phyloP scores from a whole-genome alignment of 2,888 invertebrate genomes.

The Nemoura dubitans region DNA sequence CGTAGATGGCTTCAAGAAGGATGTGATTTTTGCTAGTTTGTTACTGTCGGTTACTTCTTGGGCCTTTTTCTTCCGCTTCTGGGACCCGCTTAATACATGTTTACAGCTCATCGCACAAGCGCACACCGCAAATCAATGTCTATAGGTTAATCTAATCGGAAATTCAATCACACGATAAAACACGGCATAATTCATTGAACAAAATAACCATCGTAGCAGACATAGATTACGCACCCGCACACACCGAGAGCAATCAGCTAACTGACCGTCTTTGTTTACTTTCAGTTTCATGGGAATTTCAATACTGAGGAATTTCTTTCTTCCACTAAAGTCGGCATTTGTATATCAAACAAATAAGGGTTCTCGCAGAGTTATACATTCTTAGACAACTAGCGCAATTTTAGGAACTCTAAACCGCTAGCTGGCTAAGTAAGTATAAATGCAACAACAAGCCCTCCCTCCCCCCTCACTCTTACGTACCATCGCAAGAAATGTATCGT shows the following conservation, averaged over 20 bases:
- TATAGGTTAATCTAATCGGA: neutral
- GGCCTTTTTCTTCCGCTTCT: constrained; percentile 26
- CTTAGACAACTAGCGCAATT: no score
- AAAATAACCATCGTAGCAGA: neutral
- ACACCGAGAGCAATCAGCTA: neutral
- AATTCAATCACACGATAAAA: no score
- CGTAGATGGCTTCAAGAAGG: neutral
- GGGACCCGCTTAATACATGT: constrained; percentile 19
- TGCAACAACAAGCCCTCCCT: no score
- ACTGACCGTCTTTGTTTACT: constrained; percentile 17
- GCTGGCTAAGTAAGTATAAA: no score
- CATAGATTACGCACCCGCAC: constrained; percentile 29
- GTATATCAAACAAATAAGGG: no score
- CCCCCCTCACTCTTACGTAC: no score
- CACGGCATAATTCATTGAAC: neutral
- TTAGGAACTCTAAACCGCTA: no score
- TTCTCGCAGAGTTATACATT: no score
- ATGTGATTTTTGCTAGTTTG: constrained; percentile 9
- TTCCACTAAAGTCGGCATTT: no score
- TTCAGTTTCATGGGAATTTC: neutral
- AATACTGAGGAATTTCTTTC: neutral
- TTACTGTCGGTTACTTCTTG: constrained; percentile 8
- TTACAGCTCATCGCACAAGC: no score
- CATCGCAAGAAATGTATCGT: no score
- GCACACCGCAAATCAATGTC: neutral